Evolutionary conservation across 2,888 invertebrate species (phyloP).

Genomic region (Campoplex nolae): DNA sequence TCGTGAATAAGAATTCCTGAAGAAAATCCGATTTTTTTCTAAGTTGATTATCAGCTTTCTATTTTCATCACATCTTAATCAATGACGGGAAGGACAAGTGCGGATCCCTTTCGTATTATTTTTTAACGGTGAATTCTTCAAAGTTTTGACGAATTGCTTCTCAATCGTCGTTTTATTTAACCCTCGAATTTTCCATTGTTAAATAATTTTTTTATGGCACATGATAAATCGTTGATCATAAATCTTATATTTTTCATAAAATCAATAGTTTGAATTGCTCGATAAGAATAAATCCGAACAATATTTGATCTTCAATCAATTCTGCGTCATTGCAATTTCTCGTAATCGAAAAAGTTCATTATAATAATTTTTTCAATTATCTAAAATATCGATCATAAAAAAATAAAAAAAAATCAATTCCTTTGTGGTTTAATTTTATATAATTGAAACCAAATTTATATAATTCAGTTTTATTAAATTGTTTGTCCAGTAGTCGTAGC

Average conservation of each 20-base stretch:
- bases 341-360: no score
- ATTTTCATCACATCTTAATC: neutral
- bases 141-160: neutral
- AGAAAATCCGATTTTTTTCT: neutral
- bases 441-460: no score
- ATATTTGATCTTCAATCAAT: no score
- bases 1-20: neutral
- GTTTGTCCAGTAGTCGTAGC: neutral
- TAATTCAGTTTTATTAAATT: no score
- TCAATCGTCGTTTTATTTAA: neutral
- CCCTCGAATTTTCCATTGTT: neutral
- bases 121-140: neutral
- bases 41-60: neutral
- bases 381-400: no score
- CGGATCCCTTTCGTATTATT: no score
- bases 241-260: neutral
- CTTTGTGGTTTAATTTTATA: no score
- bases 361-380: no score
- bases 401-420: no score
- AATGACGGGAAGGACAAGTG: neutral
- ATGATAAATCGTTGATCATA: neutral
- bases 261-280: neutral
- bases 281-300: neutral
- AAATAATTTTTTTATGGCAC: neutral
- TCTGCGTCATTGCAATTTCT: no score